These are phyloP conservation scores for Motacilla tschutschensis DNA, from an alignment of 2,113 vertebrate genomes.

Conservation along the genomic window DNA sequence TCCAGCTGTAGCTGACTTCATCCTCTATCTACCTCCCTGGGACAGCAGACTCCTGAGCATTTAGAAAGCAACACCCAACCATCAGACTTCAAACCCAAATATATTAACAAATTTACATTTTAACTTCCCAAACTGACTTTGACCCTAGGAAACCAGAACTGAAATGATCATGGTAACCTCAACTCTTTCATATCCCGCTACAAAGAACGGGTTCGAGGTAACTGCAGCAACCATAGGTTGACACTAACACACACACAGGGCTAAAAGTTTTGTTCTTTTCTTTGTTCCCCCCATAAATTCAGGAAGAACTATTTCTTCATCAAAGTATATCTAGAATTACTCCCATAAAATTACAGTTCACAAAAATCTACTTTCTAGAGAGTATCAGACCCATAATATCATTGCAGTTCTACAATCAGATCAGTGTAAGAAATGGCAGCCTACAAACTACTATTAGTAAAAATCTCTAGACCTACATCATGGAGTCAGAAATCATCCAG, in stretches of 20 bases:
- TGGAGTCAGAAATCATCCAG: neutral
- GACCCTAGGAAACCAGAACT: neutral
- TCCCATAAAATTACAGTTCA: neutral
- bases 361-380: neutral
- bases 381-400: neutral
- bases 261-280: neutral
- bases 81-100: neutral
- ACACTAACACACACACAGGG: neutral
- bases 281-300: neutral
- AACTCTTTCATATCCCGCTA: neutral
- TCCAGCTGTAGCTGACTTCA: neutral
- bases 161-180: neutral
- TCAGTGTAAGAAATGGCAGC: neutral
- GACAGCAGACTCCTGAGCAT: neutral
- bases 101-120: neutral
- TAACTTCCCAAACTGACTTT: neutral
- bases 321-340: neutral
- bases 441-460: neutral
- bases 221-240: neutral
- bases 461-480: neutral
- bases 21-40: neutral
- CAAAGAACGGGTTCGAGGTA: neutral
- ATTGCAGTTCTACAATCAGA: neutral
- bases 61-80: neutral
- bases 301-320: neutral